Evolutionary conservation across 2,797 vertebrate genomes (phyloP), one percentile per base, ranked within the genome.

Genomic region (Crocodylus rhombifer): DNA sequence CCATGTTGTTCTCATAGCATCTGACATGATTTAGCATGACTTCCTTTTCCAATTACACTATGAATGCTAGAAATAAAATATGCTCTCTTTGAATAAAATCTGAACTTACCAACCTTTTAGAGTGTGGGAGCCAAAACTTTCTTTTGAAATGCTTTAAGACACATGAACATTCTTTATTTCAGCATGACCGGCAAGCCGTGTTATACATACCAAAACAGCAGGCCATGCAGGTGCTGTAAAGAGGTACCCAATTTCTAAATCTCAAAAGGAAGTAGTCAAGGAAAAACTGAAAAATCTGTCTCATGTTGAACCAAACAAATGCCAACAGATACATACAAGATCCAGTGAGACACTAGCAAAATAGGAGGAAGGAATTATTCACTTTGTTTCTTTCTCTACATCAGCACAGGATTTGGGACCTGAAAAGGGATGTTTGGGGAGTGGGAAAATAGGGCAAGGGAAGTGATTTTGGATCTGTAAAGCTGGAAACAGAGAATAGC

Each of bases 21-120:
- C 4, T 71, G 80, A 57, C 75, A 67, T 9, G 75, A 87, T 82
- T 61, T 55, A 23, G 57, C 4, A 3, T 77, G 77, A 58, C 74
- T 87, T 93, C 85, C 85, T 90, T 67, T 91, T 77, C 80, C 69
- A 69, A 77, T 82, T 87, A 64, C 9, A 56, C n/a, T 23, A 56
- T 81, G 36, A 90, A 92, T 5, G 62, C 9, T 56, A 33, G 62
- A 87, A 81, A 67, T 88, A 84, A 91, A 80, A 93, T 56, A 88
- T 21, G 62, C 51, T 62, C 21, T 16, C 60, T 81, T 9, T 51
- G 42, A 51, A 51, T 15, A 64, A 36, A 77, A 64, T 5, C 15
- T 30, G 89, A 57, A 30, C 77, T 92, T 25, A 77, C 75, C 42
- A 87, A 90, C 80, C 80, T 64, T 28, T 26, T 36, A 17, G 71